Evolutionary conservation across 2,113 vertebrate species (phyloP), one percentile per base, ranked within the genome.

Genomic region (Okapia johnstoni): DNA sequence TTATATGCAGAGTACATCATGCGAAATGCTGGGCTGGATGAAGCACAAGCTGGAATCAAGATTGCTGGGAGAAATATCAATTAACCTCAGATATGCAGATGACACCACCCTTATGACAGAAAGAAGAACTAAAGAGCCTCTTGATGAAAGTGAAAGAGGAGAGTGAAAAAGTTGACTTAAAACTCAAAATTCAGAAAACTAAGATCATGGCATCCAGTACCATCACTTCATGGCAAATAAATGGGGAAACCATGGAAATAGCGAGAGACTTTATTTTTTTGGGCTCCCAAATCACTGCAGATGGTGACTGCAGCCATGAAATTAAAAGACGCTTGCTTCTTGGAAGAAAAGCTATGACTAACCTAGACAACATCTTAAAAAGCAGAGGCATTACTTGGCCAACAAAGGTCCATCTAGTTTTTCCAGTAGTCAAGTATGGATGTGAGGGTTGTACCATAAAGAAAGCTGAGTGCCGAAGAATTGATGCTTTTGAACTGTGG

Each of bases 11-110:
- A 66, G 33, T 66, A 4, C 33, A 2, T n/a, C 33, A n/a, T 66
- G 61, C 9, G 61, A n/a, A 66, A 66, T 0, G 3, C 16, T 1
- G 2, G 61, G 3, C 30, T n/a, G 30, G 30, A 63, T 0, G 30
- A 63, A 63, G 7, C 15, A n/a, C 30, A 63, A 63, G 61, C 61
- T 63, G 30, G 30, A n/a, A 63, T 63, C 30, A 63, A 17, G 61
- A n/a, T 33, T 63, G 61, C 61, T 0, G 0, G 61, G 61, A 63
- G 30, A 17, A 63, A n/a, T 33, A 63, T n/a, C 61, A 63, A 17
- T 63, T 63, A n/a, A 63, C 30, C 61, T n/a, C 61, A 63, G 61
- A 17, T 9, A n/a, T 1, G 15, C 61, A n/a, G 15, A 63, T 63
- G 30, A 63, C 7, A 63, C 30, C 30, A 63, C 30, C 3, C 60